Evolutionary conservation across 2,888 invertebrate genomes (phyloP).

Genomic region (Rhaphigaster nebulosa): DNA sequence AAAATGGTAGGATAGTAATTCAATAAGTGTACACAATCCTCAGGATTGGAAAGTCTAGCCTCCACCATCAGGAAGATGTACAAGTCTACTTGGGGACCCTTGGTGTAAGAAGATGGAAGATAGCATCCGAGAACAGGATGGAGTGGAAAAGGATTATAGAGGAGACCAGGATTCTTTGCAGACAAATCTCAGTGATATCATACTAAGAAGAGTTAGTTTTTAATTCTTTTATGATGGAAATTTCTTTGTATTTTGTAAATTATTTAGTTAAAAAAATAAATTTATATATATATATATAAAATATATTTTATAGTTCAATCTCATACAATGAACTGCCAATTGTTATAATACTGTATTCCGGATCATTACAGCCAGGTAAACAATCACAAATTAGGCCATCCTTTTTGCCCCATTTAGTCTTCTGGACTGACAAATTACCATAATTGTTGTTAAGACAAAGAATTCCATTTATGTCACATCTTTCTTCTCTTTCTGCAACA

Average conservation of each 20-base stretch:
- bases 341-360: constrained; percentile 77
- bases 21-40: too few relatives aligned
- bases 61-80: too few relatives aligned
- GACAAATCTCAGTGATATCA: neutral
- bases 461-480: constrained; percentile 77
- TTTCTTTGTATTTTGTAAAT: neutral
- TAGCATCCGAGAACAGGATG: neutral
- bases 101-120: neutral
- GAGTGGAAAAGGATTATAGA: neutral
- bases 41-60: too few relatives aligned
- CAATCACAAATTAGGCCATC: constrained; percentile 78
- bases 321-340: constrained; percentile 67
- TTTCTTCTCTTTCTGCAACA: constrained; percentile 70
- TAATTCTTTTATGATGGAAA: neutral
- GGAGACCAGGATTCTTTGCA: neutral
- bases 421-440: constrained; percentile 76
- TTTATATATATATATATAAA: constrained; percentile 40
- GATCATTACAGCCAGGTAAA: constrained; percentile 80
- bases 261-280: neutral
- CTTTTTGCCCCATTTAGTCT: constrained; percentile 76
- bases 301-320: neutral
- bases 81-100: too few relatives aligned
- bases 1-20: too few relatives aligned
- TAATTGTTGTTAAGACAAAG: constrained; percentile 76
- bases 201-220: neutral